Conservation (phyloP, 2,113 vertebrate genomes). For the Corythornis cristatus region DNA sequence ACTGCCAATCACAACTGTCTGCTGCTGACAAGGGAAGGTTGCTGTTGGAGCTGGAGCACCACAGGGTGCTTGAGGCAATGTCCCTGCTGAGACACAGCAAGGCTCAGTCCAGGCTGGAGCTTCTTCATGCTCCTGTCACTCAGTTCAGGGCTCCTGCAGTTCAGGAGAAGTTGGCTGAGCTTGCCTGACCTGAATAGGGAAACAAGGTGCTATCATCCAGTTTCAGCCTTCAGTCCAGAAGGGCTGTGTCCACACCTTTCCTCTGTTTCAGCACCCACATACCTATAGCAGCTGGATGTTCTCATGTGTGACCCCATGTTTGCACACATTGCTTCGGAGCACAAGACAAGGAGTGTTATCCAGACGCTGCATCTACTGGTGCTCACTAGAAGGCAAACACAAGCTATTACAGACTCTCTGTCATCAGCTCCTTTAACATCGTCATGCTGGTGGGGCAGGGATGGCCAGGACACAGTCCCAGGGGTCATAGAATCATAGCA, state of each 20-base stretch:
- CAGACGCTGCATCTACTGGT: not conserved
- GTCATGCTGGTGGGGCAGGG: not conserved
- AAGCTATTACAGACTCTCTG: not conserved
- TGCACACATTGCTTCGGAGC: not conserved
- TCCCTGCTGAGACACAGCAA: slow-evolving; percentile 8
- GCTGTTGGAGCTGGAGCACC: not conserved
- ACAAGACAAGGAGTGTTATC: not conserved
- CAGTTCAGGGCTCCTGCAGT: not conserved
- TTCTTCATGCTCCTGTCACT: not conserved
- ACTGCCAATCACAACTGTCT: slow-evolving; percentile 25
- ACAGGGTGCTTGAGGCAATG: slow-evolving; percentile 42
- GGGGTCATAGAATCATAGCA: not conserved
- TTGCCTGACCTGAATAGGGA: not conserved
- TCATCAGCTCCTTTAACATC: not conserved
- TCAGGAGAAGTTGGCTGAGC: not conserved
- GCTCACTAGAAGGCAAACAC: not conserved
- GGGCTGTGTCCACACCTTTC: not conserved
- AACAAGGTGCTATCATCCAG: not conserved
- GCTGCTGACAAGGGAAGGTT: slow-evolving; percentile 18
- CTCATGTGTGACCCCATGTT: rapidly evolving
- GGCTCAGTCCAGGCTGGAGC: not conserved
- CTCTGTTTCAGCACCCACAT: not conserved
- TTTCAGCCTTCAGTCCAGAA: not conserved
- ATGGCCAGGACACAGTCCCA: not conserved
- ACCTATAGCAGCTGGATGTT: not conserved